Evolutionary conservation across 2,797 vertebrate genomes (phyloP).

Genomic region (Philypnodon macrostomus): DNA sequence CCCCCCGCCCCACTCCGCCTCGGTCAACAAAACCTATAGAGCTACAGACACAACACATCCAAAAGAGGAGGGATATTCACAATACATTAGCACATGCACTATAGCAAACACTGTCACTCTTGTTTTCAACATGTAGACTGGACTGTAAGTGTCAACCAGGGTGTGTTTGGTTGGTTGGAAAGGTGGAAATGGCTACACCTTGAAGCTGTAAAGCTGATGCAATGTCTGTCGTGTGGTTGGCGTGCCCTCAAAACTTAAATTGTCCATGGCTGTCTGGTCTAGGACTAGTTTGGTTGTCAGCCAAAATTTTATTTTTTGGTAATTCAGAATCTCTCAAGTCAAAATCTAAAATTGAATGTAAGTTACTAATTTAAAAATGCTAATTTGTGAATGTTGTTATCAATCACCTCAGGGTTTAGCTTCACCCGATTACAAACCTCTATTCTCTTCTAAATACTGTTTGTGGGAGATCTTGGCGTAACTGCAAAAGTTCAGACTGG

Average conservation of each 20-base stretch:
- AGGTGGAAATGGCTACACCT: slow-evolving; percentile 24
- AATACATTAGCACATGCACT: neutral
- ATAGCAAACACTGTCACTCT: too few species aligned
- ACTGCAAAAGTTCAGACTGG: slow-evolving; percentile 36
- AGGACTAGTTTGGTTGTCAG: too few species aligned
- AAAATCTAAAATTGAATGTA: too few species aligned
- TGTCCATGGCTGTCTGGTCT: too few species aligned
- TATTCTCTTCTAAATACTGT: slow-evolving; percentile 48
- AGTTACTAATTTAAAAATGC: too few species aligned
- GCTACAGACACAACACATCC: slow-evolving; percentile 40
- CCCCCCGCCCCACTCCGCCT: slow-evolving; percentile 28
- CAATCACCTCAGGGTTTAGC: too few species aligned
- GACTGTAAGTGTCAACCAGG: slow-evolving; percentile 9
- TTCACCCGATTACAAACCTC: slow-evolving; percentile 51
- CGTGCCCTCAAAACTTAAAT: slow-evolving; percentile 27
- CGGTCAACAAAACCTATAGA: slow-evolving; percentile 54
- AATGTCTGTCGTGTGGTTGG: slow-evolving; percentile 39
- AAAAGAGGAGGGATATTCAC: slow-evolving; percentile 4
- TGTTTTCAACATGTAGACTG: slow-evolving; percentile 1
- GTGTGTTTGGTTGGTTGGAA: slow-evolving; percentile 13
- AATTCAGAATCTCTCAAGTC: too few species aligned
- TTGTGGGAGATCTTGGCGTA: slow-evolving; percentile 31
- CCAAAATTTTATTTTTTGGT: too few species aligned
- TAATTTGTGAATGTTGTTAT: too few species aligned
- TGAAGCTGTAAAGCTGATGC: too few species aligned